These are phyloP conservation scores for Dendrolimus pini DNA, from an alignment of 2,888 invertebrate species.

Conservation along the genomic window DNA sequence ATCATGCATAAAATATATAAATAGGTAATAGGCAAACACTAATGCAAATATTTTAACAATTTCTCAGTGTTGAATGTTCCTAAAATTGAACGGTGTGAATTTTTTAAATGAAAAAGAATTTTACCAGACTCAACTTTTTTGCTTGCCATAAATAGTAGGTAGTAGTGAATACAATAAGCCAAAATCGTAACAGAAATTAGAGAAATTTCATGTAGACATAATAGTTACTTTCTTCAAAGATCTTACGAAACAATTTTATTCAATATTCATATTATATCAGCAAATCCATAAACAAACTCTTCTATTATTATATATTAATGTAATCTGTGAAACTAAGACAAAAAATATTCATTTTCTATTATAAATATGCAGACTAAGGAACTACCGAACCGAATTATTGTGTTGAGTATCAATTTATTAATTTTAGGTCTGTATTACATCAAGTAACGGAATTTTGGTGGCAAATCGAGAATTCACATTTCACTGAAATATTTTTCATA, in stretches of 20 bases:
- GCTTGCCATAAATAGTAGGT: constrained; percentile 65
- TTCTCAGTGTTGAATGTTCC: constrained; percentile 75
- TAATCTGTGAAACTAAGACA: too few relatives aligned
- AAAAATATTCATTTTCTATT: too few relatives aligned
- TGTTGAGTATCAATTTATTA: too few relatives aligned
- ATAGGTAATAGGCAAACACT: constrained; percentile 60
- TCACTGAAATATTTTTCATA: too few relatives aligned
- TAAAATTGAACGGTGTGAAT: constrained; percentile 69
- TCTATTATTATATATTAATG: too few relatives aligned
- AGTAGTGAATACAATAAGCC: constrained; percentile 27
- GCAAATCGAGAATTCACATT: too few relatives aligned
- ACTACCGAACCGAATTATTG: too few relatives aligned
- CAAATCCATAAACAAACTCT: neutral
- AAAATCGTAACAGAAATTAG: constrained; percentile 15
- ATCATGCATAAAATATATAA: constrained; percentile 30
- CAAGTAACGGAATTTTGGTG: too few relatives aligned
- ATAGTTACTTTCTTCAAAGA: neutral
- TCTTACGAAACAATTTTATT: neutral
- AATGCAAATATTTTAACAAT: constrained; percentile 43
- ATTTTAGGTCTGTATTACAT: too few relatives aligned
- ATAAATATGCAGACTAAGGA: too few relatives aligned
- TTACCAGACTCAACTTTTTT: constrained; percentile 43
- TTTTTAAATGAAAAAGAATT: constrained; percentile 38
- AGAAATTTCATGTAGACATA: neutral
- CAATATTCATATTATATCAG: neutral